These are phyloP conservation scores for Eclectus roratus DNA, from an alignment of 2,113 vertebrate species.

Conservation along the genomic window DNA sequence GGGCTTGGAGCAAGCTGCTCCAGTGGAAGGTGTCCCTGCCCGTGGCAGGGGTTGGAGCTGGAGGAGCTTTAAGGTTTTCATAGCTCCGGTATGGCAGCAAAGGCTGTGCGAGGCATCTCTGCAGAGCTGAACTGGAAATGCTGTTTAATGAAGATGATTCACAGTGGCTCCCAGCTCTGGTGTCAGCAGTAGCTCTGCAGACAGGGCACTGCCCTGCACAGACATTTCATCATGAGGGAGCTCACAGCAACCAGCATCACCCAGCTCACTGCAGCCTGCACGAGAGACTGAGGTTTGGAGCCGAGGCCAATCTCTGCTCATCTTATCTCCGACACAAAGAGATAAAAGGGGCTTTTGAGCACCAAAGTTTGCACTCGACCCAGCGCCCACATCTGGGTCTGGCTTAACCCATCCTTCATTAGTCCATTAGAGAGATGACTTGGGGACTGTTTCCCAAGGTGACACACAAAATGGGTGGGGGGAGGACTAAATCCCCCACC, in stretches of 20 bases:
- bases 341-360: background rate
- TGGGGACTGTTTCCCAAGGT: background rate
- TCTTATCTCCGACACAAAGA: background rate
- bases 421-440: background rate
- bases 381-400: background rate
- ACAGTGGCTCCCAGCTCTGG: background rate
- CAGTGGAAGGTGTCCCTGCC: background rate
- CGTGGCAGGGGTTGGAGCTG: background rate
- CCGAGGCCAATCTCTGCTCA: background rate
- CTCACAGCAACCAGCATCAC: background rate
- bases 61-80: background rate
- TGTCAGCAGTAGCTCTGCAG: background rate
- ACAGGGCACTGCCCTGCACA: background rate
- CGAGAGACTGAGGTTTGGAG: background rate
- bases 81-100: background rate
- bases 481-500: rapidly evolving
- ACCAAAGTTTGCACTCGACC: rapidly evolving
- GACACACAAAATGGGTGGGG: background rate
- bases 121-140: background rate
- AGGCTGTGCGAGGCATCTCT: background rate
- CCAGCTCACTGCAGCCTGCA: rapidly evolving
- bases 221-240: background rate
- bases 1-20: background rate
- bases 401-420: background rate
- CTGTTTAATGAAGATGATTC: constrained; percentile 23